Evolutionary conservation across 1,140 invertebrate species (phyloP), one percentile per base, ranked within the genome.

Genomic region (Drosophila parabipectinata): DNA sequence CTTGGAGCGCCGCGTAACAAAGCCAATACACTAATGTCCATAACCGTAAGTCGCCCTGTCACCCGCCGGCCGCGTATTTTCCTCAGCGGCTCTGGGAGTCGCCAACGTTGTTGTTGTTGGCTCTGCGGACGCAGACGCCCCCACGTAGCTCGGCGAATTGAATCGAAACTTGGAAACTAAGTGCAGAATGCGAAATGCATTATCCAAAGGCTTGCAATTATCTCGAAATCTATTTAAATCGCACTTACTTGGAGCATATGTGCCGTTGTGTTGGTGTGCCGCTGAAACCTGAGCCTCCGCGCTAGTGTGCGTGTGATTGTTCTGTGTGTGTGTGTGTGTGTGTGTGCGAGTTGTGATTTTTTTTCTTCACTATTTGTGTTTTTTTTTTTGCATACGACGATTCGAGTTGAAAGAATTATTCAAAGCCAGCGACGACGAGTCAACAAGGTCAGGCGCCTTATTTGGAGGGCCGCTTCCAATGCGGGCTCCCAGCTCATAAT

Each of bases 361-460:
- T 52, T 60, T 47, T 32, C 77, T 57, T 77, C 34, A 37, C 34
- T 37, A 37, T 47, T n/a, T 66, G 3, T 39, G 32, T 52, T 75
- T 48, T 60, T 48, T 69, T 80, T 84, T 83, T 87, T 87, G 83
- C 84, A 87, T 88, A 79, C 59, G 74, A 74, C 67, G 62, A 51
- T 78, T 88, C 30, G 60, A 88, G 75, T 79, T 77, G 76, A 83
- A 85, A 87, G 83, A 87, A 87, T 88, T 83, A 79, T 88, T 87
- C 53, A 87, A 69, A 79, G 63, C 63, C 63, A 76, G 67, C 56
- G 48, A 61, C 44, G 44, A 47, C 15, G 71, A 80, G 72, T 71
- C 61, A 88, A 88, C 83, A 88, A 88, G 83, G 83, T 88, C 83
- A 67, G 66, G 52, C 76, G 72, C 83, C 83, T 88, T 88, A 89